Evolutionary conservation across 2,113 vertebrate species (phyloP), one percentile per base, ranked within the genome.

Genomic region (Maylandia zebra): DNA sequence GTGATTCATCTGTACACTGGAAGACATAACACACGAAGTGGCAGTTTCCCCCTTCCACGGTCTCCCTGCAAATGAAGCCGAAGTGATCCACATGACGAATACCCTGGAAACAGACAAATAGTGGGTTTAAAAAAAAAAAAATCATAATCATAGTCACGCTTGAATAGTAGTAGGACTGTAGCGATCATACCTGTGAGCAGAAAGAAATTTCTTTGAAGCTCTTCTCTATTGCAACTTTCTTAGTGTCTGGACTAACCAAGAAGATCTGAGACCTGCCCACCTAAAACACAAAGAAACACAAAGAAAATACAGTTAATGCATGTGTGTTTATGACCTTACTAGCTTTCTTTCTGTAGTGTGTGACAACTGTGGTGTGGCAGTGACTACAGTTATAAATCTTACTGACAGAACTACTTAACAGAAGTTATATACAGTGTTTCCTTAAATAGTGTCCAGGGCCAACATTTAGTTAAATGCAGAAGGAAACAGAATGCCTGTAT

Each of bases 131-230:
- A 16, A 53, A 34, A 32, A 59, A 14, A 50, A 6, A 17, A 55
- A 66, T 12, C 30, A 27, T 45, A 45, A 74, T 27, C 5, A 7
- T 48, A 69, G 38, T 24, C 5, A 43, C 48, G 87, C 14, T 38
- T 45, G 53, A 27, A 74, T n/a, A n/a, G 50, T 14, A 78, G 13
- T 50, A 76, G 11, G 89, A 82, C 41, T 4, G 2, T 11, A 11
- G 9, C 2, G 48, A 10, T 74, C 43, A 93, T 95, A 99, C 99
- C 98, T 99, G 99, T 96, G 99, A 99, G 95, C 99, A 99, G 96
- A 98, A 99, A 36, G 98, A 99, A 93, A 99, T 99, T 96, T 99
- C 99, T 94, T 97, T 97, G 97, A 99, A 99, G 95, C 97, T 98
- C 96, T 99, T 99, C 94, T 99, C 98, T 93, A 99, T 97, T 52